Evolutionary conservation across 2,888 invertebrate species (phyloP).

Genomic region (Cerastoderma edule): DNA sequence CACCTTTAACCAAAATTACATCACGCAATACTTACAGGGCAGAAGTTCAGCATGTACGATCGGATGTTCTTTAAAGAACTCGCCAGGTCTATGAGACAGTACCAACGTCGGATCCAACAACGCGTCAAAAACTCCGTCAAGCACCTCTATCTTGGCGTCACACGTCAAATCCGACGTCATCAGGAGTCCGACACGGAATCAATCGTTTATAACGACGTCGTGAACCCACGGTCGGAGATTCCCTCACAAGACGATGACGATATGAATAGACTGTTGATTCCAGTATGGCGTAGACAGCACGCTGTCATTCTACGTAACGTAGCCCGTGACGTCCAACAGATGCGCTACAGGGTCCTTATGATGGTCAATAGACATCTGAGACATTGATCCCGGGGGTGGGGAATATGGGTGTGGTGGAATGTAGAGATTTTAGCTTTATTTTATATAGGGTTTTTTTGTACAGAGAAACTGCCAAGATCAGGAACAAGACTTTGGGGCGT

Average conservation of each 20-base stretch:
- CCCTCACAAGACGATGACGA: conserved; percentile 42
- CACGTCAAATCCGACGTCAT: conserved; percentile 17
- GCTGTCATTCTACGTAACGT: conserved; percentile 25
- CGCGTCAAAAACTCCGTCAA: conserved; percentile 26
- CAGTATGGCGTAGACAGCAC: conserved; percentile 38
- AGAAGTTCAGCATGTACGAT: conserved; percentile 12
- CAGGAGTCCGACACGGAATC: conserved; percentile 24
- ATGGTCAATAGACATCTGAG: conserved; percentile 32
- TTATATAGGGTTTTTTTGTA: too few species aligned
- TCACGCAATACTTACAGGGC: conserved; percentile 19
- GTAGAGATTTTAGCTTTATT: too few species aligned
- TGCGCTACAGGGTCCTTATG: conserved; percentile 51
- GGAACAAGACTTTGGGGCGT: too few species aligned
- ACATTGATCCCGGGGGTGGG: too few species aligned
- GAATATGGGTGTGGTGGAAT: too few species aligned
- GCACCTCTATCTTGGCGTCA: conserved; percentile 23
- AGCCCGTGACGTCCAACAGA: conserved; percentile 28
- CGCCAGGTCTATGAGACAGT: conserved; percentile 38
- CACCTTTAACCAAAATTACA: too few species aligned
- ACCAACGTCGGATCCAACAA: conserved; percentile 28
- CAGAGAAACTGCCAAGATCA: too few species aligned
- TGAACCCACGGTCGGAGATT: conserved; percentile 13
- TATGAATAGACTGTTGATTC: conserved; percentile 32
- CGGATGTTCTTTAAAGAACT: conserved; percentile 35
- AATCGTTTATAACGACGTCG: neutral